These are phyloP conservation scores for Alectoris magna DNA, from an alignment of 2,797 vertebrate species.

Conservation along the genomic window DNA sequence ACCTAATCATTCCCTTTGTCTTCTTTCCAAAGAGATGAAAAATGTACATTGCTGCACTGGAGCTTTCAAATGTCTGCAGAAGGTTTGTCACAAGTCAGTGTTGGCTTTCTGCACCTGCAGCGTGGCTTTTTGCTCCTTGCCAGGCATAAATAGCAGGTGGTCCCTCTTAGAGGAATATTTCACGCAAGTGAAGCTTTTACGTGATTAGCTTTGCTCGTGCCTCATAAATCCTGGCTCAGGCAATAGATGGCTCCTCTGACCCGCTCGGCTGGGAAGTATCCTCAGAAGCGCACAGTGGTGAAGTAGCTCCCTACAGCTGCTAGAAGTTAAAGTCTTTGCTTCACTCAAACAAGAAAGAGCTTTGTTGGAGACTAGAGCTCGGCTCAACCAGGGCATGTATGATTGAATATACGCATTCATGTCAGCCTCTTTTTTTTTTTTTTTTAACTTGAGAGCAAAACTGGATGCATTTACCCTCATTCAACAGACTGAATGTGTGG, in stretches of 20 bases:
- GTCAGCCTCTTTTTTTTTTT: not conserved
- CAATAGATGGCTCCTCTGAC: not conserved
- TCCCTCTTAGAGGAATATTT: not conserved
- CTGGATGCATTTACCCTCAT: not conserved
- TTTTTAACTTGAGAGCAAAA: not conserved
- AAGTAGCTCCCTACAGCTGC: not conserved
- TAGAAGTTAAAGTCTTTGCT: not conserved
- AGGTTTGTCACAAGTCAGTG: conserved; percentile 12
- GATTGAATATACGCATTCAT: not conserved
- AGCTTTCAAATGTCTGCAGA: conserved; percentile 35
- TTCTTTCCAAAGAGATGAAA: conserved; percentile 36
- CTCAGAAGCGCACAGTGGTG: not conserved
- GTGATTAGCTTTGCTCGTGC: not conserved
- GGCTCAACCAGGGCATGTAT: not conserved
- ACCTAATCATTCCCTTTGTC: conserved; percentile 45
- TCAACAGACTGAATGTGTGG: not conserved
- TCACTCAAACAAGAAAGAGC: not conserved
- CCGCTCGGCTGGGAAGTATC: not conserved
- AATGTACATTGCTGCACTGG: not conserved
- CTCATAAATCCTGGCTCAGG: not conserved
- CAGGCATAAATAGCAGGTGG: conserved; percentile 42
- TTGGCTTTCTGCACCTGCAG: not conserved
- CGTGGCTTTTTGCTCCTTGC: conserved; percentile 13
- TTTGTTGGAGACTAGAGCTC: not conserved
- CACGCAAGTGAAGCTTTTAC: not conserved